These are phyloP conservation scores for Chloroceryle inda DNA, from an alignment of 2,797 vertebrate genomes.

Conservation along the genomic window DNA sequence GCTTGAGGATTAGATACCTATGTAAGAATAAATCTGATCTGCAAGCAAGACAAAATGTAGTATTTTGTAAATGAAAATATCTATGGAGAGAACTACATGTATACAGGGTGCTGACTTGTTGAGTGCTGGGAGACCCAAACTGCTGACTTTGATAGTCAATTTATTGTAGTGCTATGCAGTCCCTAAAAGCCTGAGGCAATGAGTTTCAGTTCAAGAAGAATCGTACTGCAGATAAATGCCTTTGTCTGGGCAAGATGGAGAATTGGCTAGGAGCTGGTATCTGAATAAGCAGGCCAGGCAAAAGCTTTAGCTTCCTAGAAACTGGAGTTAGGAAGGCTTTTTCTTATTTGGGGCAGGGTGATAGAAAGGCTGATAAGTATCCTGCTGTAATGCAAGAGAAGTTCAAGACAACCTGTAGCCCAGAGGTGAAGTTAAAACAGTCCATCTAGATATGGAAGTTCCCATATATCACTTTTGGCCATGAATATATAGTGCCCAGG, in stretches of 20 bases:
- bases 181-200: neutral
- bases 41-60: conserved; percentile 14
- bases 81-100: conserved; percentile 7
- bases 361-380: neutral
- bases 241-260: neutral
- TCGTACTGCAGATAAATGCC: neutral
- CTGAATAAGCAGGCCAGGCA: neutral
- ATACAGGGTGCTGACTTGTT: conserved; percentile 48
- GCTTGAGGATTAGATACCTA: conserved; percentile 55
- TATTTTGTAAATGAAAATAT: conserved; percentile 45
- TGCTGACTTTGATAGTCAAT: conserved; percentile 15
- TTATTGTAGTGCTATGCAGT: neutral
- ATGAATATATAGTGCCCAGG: neutral
- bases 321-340: neutral
- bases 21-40: conserved; percentile 63
- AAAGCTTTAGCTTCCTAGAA: neutral
- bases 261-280: neutral
- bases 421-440: neutral
- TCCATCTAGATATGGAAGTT: neutral
- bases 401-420: neutral
- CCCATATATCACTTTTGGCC: neutral
- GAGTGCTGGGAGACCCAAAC: conserved; percentile 31
- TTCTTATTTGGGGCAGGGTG: neutral
- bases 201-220: neutral
- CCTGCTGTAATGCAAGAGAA: neutral